Evolutionary conservation across 2,797 vertebrate species (phyloP).

Genomic region (Meriones psammophilus): DNA sequence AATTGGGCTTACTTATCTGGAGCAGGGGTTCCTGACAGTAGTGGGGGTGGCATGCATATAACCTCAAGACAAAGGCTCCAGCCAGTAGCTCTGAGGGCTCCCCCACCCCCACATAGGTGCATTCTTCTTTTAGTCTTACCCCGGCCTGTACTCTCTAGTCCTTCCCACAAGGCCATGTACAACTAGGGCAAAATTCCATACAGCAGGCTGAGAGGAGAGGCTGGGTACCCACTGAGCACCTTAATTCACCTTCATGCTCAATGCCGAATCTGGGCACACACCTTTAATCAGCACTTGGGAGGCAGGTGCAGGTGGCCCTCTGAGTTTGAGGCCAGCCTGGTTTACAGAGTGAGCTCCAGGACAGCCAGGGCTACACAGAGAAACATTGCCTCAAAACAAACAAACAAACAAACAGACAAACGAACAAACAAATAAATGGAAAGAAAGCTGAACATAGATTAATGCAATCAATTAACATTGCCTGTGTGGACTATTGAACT

Average conservation of each 20-base stretch:
- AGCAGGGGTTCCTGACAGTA: neutral
- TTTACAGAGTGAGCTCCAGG: no score
- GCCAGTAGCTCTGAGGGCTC: neutral
- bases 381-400: no score
- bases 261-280: no score
- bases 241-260: no score
- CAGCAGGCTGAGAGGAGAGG: neutral
- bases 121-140: neutral
- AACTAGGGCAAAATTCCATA: neutral
- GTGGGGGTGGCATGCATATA: neutral
- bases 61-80: neutral
- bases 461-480: neutral
- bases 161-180: neutral
- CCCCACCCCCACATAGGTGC: neutral
- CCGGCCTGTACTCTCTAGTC: neutral
- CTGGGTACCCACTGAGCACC: neutral
- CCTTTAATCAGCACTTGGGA: neutral
- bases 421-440: no score
- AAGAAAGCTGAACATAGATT: neutral
- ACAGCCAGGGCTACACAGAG: no score
- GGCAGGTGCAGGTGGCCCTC: neutral
- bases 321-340: no score
- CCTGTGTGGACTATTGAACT: neutral
- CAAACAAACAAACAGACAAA: no score
- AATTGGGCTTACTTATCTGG: neutral